phyloP scores from a whole-genome alignment of 2,888 invertebrate species.

The Pterostichus madidus region DNA sequence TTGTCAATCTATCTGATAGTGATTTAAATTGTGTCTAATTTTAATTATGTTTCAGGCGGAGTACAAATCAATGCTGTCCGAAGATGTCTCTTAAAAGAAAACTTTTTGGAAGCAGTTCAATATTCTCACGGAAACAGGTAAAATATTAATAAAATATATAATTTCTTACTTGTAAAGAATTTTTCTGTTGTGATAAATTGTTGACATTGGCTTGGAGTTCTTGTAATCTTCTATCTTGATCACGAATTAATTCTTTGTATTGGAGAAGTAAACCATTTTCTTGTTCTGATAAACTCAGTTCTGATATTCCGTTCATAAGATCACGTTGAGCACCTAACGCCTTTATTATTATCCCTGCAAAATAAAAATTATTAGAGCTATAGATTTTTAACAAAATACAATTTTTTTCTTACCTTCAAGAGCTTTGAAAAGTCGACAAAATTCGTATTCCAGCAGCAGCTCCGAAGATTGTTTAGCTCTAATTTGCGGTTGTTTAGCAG shows the following conservation, averaged over 20 bases:
- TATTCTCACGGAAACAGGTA: too few species aligned
- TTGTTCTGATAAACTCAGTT: constrained; percentile 77
- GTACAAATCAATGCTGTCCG: too few species aligned
- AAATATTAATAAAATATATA: too few species aligned
- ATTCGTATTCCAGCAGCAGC: constrained; percentile 95
- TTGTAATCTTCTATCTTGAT: constrained; percentile 88
- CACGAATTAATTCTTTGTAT: constrained; percentile 94
- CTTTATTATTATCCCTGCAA: constrained; percentile 79
- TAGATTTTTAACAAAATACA: neutral
- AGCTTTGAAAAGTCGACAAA: constrained; percentile 93
- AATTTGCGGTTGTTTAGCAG: constrained; percentile 96
- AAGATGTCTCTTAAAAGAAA: too few species aligned
- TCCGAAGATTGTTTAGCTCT: constrained; percentile 87
- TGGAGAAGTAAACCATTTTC: constrained; percentile 82
- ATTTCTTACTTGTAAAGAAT: constrained; percentile 75
- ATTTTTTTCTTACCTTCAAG: constrained; percentile 80
- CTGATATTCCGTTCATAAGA: constrained; percentile 78
- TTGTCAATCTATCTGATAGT: too few species aligned
- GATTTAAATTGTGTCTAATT: too few species aligned
- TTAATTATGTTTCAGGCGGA: too few species aligned
- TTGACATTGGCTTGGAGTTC: constrained; percentile 79
- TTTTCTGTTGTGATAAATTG: constrained; percentile 71
- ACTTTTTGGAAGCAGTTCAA: too few species aligned
- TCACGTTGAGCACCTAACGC: constrained; percentile 77
- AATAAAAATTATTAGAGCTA: constrained; percentile 14